Percentiles rank a stretch among this genome's conserved stretches.
These are phyloP conservation scores for Knipowitschia caucasica DNA, from an alignment of 2,797 vertebrate genomes.

Conservation along the genomic window DNA sequence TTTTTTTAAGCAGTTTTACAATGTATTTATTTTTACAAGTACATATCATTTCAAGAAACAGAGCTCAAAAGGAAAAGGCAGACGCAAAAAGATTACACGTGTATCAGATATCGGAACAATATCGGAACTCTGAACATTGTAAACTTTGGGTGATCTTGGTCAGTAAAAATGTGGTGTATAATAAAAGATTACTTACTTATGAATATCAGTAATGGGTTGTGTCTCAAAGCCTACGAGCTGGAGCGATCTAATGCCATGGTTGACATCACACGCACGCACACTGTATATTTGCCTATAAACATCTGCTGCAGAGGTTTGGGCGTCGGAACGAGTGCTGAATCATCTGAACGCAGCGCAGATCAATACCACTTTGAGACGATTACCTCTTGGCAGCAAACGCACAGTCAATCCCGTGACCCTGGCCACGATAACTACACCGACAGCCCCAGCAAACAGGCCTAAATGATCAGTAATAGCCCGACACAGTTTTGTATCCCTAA, in stretches of 20 bases:
- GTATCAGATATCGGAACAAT: too few relatives aligned
- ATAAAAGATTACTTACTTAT: too few relatives aligned
- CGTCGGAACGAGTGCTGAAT: slow-evolving; percentile 28
- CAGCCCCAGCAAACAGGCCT: slow-evolving; percentile 11
- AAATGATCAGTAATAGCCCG: not conserved
- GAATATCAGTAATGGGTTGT: not conserved
- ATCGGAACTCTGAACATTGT: too few relatives aligned
- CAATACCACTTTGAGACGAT: slow-evolving; percentile 40
- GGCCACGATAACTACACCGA: not conserved
- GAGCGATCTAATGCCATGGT: slow-evolving; percentile 11
- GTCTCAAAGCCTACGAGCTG: slow-evolving; percentile 1
- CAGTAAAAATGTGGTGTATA: too few relatives aligned
- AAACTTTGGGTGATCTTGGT: too few relatives aligned
- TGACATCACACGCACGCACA: slow-evolving; percentile 3
- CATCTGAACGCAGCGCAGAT: slow-evolving; percentile 25
- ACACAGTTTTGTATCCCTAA: slow-evolving; percentile 2
- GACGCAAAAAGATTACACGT: too few relatives aligned
- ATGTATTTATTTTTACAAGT: too few relatives aligned
- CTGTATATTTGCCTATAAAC: slow-evolving; percentile 12
- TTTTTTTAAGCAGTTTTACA: too few relatives aligned
- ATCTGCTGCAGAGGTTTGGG: slow-evolving; percentile 11
- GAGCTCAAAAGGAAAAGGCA: too few relatives aligned
- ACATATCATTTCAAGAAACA: too few relatives aligned
- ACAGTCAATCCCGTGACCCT: slow-evolving; percentile 16
- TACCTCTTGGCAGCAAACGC: slow-evolving; percentile 19